A percentile compares a stretch with the other conserved stretches of the same genome.
Evolutionary conservation across 2,797 vertebrate species (phyloP).

Genomic region (Gephyroberyx darwinii): DNA sequence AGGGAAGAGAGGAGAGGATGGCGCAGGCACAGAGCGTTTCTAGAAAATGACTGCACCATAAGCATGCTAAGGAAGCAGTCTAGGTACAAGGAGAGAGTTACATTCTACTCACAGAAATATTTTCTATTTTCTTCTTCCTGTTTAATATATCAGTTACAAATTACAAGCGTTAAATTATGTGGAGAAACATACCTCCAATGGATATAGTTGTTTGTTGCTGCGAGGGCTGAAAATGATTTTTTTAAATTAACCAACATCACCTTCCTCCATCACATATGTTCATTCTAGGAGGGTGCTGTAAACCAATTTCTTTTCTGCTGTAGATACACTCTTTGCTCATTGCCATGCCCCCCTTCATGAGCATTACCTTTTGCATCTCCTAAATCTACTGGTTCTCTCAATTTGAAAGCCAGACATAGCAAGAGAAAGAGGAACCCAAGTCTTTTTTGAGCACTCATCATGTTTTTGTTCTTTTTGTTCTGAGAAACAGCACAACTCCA

Average conservation of each 20-base stretch:
- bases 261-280: constrained; percentile 48
- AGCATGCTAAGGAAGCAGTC: constrained; percentile 6
- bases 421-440: constrained; percentile 28
- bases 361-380: constrained; percentile 24
- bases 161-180: constrained; percentile 33
- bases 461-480: constrained; percentile 43
- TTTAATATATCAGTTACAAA: constrained; percentile 19
- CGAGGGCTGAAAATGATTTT: constrained; percentile 23
- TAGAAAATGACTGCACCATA: constrained; percentile 51
- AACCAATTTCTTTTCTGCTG: constrained; percentile 60
- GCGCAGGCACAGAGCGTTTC: constrained; percentile 44
- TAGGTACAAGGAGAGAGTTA: constrained; percentile 17
- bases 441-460: constrained; percentile 30
- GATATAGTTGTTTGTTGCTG: constrained; percentile 32
- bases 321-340: constrained; percentile 41
- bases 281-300: constrained; percentile 43
- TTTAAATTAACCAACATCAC: constrained; percentile 39
- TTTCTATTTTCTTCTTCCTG: constrained; percentile 6
- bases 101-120: constrained; percentile 41
- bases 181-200: constrained; percentile 31
- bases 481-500: constrained; percentile 30
- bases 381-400: constrained; percentile 2
- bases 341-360: constrained; percentile 24
- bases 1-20: constrained; percentile 35
- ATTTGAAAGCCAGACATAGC: constrained; percentile 22